phyloP scores from a whole-genome alignment of 1,140 invertebrate species.

The Phymorhynchus buccinoides region DNA sequence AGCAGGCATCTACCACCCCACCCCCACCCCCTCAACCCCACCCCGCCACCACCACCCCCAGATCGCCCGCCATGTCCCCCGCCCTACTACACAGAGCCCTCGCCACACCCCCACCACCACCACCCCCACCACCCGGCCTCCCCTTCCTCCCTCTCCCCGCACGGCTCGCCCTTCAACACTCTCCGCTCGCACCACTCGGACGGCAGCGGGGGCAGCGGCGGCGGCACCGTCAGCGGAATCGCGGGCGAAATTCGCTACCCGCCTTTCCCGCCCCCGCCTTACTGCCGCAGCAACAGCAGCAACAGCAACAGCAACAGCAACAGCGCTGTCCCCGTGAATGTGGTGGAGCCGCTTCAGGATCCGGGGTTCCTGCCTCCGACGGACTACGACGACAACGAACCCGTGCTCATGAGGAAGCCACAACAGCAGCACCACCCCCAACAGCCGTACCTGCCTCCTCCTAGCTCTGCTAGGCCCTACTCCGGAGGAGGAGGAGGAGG shows the following conservation, averaged over 20 bases:
- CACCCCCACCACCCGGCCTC: constrained; percentile 37
- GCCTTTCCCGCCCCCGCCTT: neutral
- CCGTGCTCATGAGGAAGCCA: neutral
- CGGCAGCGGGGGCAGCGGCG: constrained; percentile 19
- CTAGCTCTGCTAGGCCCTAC: neutral
- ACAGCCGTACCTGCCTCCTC: neutral
- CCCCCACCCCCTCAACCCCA: neutral
- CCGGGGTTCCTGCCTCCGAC: constrained; percentile 50
- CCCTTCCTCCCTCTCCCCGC: no score
- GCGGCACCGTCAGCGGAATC: neutral
- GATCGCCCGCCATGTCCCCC: constrained; percentile 6
- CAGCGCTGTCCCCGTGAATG: no score
- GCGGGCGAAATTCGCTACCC: no score
- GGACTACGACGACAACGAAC: constrained; percentile 48
- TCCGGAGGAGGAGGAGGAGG: neutral
- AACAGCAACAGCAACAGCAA: constrained; percentile 3
- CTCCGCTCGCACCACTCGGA: constrained; percentile 48
- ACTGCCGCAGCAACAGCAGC: constrained; percentile 14
- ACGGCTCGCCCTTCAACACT: constrained; percentile 50
- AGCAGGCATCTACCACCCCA: neutral
- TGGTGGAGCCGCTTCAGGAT: constrained; percentile 11
- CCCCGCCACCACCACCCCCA: no score
- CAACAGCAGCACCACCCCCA: neutral
- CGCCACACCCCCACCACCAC: constrained; percentile 15
- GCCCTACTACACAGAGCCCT: constrained; percentile 20